These are phyloP conservation scores for Emydoidea blandingii DNA, from an alignment of 2,797 vertebrate species.

Conservation along the genomic window DNA sequence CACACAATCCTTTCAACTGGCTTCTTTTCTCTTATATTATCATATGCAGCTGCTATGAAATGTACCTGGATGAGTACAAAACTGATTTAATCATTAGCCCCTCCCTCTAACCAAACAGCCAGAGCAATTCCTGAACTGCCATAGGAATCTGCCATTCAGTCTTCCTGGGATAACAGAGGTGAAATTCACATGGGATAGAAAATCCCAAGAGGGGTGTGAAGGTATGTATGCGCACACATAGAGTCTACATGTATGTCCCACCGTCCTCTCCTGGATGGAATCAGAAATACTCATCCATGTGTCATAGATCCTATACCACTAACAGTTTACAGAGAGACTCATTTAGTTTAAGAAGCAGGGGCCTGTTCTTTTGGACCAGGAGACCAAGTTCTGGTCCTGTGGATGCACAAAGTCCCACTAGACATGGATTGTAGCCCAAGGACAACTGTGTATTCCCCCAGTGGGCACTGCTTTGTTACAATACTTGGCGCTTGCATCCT, in stretches of 20 bases:
- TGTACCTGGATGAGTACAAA: not conserved
- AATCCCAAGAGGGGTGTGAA: too few relatives aligned
- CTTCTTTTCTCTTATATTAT: not conserved
- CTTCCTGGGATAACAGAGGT: not conserved
- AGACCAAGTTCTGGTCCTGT: not conserved
- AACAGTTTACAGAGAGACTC: not conserved
- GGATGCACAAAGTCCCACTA: not conserved
- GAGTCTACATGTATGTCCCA: not conserved
- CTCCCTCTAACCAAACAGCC: not conserved
- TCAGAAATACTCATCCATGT: not conserved
- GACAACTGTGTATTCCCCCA: not conserved
- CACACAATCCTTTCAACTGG: rapidly evolving
- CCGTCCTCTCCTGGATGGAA: not conserved
- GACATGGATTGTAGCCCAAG: not conserved
- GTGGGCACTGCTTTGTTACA: not conserved
- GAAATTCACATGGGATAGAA: not conserved
- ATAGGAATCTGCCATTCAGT: rapidly evolving
- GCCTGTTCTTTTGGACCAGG: not conserved
- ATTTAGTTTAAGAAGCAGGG: not conserved
- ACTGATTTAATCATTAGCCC: not conserved
- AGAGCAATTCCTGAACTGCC: not conserved
- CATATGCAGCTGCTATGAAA: not conserved
- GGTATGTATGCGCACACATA: not conserved
- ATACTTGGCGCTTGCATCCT: not conserved
- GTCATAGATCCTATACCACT: not conserved